These are phyloP conservation scores for Podiceps cristatus DNA, from an alignment of 2,113 vertebrate species.

Conservation along the genomic window DNA sequence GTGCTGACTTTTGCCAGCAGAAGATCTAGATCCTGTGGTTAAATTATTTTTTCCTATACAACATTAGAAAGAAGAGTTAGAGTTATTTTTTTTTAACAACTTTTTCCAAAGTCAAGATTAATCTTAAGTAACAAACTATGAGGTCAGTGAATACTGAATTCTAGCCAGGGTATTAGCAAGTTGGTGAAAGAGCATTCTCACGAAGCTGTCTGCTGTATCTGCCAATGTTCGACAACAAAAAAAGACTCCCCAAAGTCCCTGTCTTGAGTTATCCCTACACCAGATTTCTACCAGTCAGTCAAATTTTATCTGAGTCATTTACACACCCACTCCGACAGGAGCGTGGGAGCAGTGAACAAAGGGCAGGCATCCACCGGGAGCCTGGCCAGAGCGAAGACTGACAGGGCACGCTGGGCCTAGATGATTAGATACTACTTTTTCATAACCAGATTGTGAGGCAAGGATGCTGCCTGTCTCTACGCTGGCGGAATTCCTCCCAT, in stretches of 20 bases:
- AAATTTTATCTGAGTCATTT: constrained; percentile 44
- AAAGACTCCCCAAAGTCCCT: neutral
- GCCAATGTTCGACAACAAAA: neutral
- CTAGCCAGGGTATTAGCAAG: neutral
- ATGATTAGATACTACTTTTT: neutral
- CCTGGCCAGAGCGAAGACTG: neutral
- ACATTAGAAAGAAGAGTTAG: neutral
- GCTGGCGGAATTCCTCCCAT: neutral
- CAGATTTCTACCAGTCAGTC: constrained; percentile 16
- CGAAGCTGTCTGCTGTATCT: neutral
- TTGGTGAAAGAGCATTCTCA: constrained; percentile 29
- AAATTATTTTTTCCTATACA: neutral
- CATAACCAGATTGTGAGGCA: neutral
- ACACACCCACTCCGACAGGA: neutral
- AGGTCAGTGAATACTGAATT: constrained; percentile 31
- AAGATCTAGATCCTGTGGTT: neutral
- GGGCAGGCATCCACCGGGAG: neutral
- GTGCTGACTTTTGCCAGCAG: neutral
- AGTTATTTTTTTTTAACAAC: neutral
- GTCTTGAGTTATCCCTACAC: constrained; percentile 22
- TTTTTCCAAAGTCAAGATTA: constrained; percentile 16
- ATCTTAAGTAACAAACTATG: neutral
- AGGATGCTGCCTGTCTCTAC: neutral
- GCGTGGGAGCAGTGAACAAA: constrained; percentile 7
- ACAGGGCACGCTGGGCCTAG: neutral